Conservation (phyloP, 1,140 invertebrate genomes). For the Sinonovacula constricta region DNA sequence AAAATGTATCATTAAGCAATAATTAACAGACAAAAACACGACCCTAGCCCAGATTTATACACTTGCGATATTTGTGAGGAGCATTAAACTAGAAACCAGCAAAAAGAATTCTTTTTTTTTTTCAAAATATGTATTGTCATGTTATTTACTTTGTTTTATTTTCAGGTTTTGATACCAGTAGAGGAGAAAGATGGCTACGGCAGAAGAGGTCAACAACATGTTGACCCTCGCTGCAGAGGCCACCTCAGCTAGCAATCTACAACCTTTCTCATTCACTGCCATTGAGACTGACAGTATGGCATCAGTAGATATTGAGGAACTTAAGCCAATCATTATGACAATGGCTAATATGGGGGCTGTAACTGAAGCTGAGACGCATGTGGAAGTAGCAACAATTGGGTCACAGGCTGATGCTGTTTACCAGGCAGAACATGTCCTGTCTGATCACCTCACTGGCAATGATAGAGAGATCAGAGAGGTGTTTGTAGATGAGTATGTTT, state of each 20-base stretch:
- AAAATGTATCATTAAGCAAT: too few relatives aligned
- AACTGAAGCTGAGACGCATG: conserved; percentile 3
- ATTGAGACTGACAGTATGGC: conserved; percentile 22
- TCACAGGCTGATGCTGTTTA: not conserved
- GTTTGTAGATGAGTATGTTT: not conserved
- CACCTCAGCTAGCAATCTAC: not conserved
- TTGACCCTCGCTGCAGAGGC: conserved; percentile 12
- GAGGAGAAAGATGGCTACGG: conserved; percentile 16
- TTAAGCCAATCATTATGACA: conserved; percentile 44
- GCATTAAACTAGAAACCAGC: too few relatives aligned
- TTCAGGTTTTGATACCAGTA: too few relatives aligned
- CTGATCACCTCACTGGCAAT: not conserved
- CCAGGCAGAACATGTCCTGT: not conserved
- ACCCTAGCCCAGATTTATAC: too few relatives aligned
- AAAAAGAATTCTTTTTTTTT: too few relatives aligned
- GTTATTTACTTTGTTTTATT: too few relatives aligned
- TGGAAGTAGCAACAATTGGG: not conserved
- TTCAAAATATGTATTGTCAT: too few relatives aligned
- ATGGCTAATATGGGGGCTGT: conserved; percentile 35
- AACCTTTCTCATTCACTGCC: conserved; percentile 17
- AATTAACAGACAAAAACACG: too few relatives aligned
- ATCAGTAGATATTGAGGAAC: conserved; percentile 24
- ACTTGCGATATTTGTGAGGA: too few relatives aligned
- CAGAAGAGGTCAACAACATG: conserved; percentile 21
- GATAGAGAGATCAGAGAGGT: not conserved